Base-by-base conservation (phyloP, 2,113 vertebrate species). In the Rattus rattus region DNA sequence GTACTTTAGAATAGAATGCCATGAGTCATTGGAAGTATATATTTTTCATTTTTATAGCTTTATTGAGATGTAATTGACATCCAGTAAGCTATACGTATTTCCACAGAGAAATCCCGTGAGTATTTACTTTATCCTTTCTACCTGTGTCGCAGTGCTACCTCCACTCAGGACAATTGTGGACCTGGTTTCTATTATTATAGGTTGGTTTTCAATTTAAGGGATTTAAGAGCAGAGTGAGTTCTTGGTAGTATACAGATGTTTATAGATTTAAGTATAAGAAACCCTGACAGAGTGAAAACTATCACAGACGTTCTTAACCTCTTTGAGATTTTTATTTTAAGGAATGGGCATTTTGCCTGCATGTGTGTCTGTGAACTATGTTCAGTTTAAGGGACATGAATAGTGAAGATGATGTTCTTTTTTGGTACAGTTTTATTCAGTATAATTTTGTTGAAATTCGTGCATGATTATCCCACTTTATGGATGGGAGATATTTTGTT, bases 391-490 rank as follows among this genome's bases (percentile, higher is more conserved):
- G 43, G 43, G 43, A 43, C 43, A 43, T 86, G 36, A 89, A 73
- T 67, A 61, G 26, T 59, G 70, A 73, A 49, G 2, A 80, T 65
- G 72, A 36, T 54, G 36, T 79, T 24, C 22, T 70, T 26, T 93
- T 87, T 79, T 85, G 9, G 9, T 84, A n/a, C 56, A 36, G 17
- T 6, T 87, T 96, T 81, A 59, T n/a, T 84, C 33, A 93, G 24
- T 20, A 19, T 80, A 80, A 81, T 87, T 86, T 72, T 75, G 75
- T 90, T 94, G 94, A 91, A 77, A 22, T 94, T 95, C 20, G 19
- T 92, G 9, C 59, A 7, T 88, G 75, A 86, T 93, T 22, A 54
- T n/a, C 89, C n/a, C 6, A 56, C 87, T 92, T 93, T 61, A 39
- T 93, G 73, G 16, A 19, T 94, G 4, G n/a, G 81, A 72, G 75